phyloP scores from a whole-genome alignment of 2,888 invertebrate species.

The Allolobophora icterica region DNA sequence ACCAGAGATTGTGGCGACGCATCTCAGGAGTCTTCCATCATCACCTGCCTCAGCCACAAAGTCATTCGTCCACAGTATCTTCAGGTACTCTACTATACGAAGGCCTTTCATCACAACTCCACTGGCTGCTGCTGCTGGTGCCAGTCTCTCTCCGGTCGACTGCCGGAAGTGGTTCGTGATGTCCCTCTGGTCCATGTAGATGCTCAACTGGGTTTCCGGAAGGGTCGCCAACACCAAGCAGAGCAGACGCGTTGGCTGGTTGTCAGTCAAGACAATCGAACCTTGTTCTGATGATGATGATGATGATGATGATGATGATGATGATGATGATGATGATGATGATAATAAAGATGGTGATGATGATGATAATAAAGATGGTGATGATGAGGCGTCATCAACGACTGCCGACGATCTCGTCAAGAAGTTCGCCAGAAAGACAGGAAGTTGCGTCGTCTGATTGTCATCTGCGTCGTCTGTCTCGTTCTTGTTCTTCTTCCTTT shows the following conservation, averaged over 20 bases:
- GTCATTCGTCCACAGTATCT: slow-evolving; percentile 6
- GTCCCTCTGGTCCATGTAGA: slow-evolving; percentile 28
- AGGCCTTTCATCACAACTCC: slow-evolving; percentile 23
- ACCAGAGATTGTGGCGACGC: slow-evolving; percentile 9
- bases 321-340: slow-evolving; percentile 30
- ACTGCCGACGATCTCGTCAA: not conserved
- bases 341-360: not conserved
- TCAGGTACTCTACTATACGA: slow-evolving; percentile 4
- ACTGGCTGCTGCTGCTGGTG: not conserved
- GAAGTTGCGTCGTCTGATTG: not conserved
- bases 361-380: slow-evolving; percentile 9
- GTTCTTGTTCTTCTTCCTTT: too few species aligned
- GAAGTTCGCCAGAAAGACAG: not conserved
- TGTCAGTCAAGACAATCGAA: not conserved
- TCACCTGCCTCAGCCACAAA: slow-evolving; percentile 5
- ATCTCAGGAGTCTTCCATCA: slow-evolving; percentile 12
- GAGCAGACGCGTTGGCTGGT: not conserved
- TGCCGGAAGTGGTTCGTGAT: slow-evolving; percentile 9
- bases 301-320: slow-evolving; percentile 31
- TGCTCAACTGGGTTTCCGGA: slow-evolving; percentile 12
- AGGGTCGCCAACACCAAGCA: slow-evolving; percentile 13
- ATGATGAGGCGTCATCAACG: not conserved
- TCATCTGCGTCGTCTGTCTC: not conserved
- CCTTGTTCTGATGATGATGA: not conserved
- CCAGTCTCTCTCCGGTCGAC: not conserved